phyloP scores from a whole-genome alignment of 92 coral and sea anemone species.

The Muricea muricata region DNA sequence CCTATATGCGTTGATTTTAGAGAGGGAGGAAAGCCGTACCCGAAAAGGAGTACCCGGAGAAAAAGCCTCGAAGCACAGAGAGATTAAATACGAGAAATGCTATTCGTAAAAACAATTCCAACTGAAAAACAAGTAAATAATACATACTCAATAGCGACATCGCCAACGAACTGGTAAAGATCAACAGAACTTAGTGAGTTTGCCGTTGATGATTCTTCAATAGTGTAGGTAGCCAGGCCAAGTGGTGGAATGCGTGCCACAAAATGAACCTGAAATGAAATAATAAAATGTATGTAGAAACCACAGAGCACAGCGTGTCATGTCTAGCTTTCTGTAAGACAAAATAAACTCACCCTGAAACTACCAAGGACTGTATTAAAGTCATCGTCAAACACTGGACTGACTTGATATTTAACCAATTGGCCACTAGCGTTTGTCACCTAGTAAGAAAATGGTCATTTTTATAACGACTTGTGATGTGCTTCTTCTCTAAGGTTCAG shows the following conservation, averaged over 20 bases:
- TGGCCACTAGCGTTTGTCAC: constrained; percentile 83
- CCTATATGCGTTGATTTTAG: too few relatives aligned
- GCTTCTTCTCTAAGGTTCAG: too few relatives aligned
- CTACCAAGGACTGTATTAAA: constrained; percentile 20
- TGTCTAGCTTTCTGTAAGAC: too few relatives aligned
- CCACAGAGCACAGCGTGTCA: too few relatives aligned
- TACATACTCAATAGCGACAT: constrained; percentile 30
- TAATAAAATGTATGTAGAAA: too few relatives aligned
- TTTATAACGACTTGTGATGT: too few relatives aligned
- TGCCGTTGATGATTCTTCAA: constrained; percentile 47
- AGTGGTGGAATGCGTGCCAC: constrained; percentile 71
- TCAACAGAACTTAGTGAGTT: constrained; percentile 14
- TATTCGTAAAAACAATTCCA: not conserved
- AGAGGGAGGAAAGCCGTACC: too few relatives aligned
- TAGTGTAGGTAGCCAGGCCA: constrained; percentile 72
- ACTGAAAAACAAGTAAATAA: not conserved
- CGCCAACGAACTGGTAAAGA: constrained; percentile 29
- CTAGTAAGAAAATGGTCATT: constrained; percentile 32
- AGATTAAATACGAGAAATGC: not conserved
- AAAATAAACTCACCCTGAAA: constrained; percentile 27
- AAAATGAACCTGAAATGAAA: constrained; percentile 67
- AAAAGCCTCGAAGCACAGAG: too few relatives aligned
- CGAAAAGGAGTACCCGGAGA: too few relatives aligned
- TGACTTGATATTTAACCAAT: constrained; percentile 81
- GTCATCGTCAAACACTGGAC: constrained; percentile 66